Evolutionary conservation across 1,140 invertebrate species (phyloP).

Genomic region (Cyrtorhinus lividipennis): DNA sequence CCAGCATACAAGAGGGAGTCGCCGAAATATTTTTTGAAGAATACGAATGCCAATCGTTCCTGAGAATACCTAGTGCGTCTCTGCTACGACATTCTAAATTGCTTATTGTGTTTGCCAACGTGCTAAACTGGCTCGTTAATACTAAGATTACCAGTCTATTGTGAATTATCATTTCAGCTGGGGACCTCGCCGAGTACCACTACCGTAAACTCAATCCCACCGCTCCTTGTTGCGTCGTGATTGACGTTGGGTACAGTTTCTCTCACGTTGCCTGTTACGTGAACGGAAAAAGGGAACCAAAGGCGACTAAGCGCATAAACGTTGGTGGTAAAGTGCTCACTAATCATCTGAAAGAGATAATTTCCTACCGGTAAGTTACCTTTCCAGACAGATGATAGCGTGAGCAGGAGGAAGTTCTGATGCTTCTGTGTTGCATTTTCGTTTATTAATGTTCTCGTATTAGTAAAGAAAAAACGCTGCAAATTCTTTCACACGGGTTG

Average conservation of each 20-base stretch:
- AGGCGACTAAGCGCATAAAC: constrained; percentile 71
- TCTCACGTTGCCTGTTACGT: constrained; percentile 90
- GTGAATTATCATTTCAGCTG: constrained; percentile 31
- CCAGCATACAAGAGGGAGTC: constrained; percentile 80
- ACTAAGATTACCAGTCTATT: neutral
- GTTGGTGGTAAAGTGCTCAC: constrained; percentile 94
- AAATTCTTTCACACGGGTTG: too few relatives aligned
- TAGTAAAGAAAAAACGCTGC: too few relatives aligned
- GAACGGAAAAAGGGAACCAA: constrained; percentile 68
- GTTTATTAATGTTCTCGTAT: too few relatives aligned
- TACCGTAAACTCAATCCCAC: constrained; percentile 36
- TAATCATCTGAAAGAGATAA: constrained; percentile 95
- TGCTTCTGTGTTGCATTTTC: too few relatives aligned
- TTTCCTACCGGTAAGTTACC: constrained; percentile 57
- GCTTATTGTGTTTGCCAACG: too few relatives aligned
- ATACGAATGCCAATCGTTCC: constrained; percentile 76
- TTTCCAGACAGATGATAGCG: too few relatives aligned
- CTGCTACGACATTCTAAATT: too few relatives aligned
- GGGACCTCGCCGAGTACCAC: constrained; percentile 37
- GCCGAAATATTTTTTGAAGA: constrained; percentile 97
- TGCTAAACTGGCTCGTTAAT: too few relatives aligned
- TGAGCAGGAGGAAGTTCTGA: too few relatives aligned
- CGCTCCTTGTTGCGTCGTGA: constrained; percentile 61
- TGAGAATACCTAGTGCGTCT: constrained; percentile 56
- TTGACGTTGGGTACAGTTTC: constrained; percentile 91